Base-by-base conservation (phyloP, 2,888 invertebrate species). In the Brenthis ino region DNA sequence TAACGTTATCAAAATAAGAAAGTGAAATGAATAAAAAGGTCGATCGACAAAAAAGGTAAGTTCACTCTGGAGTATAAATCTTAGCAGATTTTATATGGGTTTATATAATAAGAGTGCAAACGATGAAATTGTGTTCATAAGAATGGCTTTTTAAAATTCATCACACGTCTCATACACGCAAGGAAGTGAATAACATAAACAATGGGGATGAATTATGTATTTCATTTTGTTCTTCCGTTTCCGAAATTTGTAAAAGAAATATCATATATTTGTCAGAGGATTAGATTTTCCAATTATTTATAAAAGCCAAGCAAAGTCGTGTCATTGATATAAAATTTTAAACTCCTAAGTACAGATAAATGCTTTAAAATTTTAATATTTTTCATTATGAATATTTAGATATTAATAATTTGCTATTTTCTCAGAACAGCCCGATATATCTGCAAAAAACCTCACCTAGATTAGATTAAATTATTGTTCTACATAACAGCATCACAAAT, bases 131-230 rank as follows among this genome's bases (percentile, higher is more conserved):
- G 20, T 11, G 47, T 2, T 16, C 37, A 63, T 43, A 16, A 14
- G 28, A 37, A 57, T 12, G 51, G 11, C n/a, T 65, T 65, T 60
- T 70, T 67, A 56, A 64, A 67, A 70, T 67, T 64, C 64, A 67
- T 64, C 53, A 53, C 60, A 70, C 60, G 61, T 64, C 28, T 48
- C 13, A 16, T 63, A 55, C 47, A 67, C 37, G 53, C 12, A 67
- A 64, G 24, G 61, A 70, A 57, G 53, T 61, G 47, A 13, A 37
- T 51, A 63, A 63, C 53, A 61, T 65, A 69, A 65, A 65, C 54
- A 65, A 14, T 53, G 37, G 65, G 61, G 57, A 64, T 69, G 63
- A 66, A 69, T 66, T 66, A 69, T 66, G 63, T 63, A 69, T 66
- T 69, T 69, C 57, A 66, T 50, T 64, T 53, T 33, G 37, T 54